Conservation (phyloP, 2,113 vertebrate genomes). For the Chinchilla lanigera region DNA sequence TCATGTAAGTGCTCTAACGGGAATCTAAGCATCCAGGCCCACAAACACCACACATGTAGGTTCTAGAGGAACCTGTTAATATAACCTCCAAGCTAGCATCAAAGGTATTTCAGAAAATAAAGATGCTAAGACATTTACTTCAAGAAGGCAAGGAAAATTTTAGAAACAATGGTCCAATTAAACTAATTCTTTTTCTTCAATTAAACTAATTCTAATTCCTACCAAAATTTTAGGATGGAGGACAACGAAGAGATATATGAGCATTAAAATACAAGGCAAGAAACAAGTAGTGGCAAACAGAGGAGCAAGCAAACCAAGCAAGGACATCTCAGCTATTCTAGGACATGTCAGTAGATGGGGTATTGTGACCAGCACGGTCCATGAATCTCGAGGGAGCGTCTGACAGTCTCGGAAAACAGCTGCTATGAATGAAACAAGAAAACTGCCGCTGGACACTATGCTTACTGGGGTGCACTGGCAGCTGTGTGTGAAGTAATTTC, state of each 20-base stretch:
- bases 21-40: background rate
- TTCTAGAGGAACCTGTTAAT: background rate
- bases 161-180: background rate
- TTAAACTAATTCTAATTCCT: background rate
- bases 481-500: background rate
- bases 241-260: background rate
- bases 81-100: background rate
- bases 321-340: background rate
- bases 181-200: background rate
- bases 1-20: background rate
- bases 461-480: background rate
- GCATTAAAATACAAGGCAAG: background rate
- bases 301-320: background rate
- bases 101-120: slow-evolving; percentile 27
- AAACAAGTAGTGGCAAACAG: background rate
- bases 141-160: background rate
- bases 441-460: background rate
- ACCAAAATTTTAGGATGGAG: background rate
- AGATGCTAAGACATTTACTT: background rate
- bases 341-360: background rate
- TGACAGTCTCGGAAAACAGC: background rate
- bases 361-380: background rate
- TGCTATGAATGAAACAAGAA: background rate
- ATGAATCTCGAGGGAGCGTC: slow-evolving; percentile 25
- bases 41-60: background rate